Evolutionary conservation across 1,140 invertebrate genomes (phyloP).

Genomic region (Leguminivora glycinivorella): DNA sequence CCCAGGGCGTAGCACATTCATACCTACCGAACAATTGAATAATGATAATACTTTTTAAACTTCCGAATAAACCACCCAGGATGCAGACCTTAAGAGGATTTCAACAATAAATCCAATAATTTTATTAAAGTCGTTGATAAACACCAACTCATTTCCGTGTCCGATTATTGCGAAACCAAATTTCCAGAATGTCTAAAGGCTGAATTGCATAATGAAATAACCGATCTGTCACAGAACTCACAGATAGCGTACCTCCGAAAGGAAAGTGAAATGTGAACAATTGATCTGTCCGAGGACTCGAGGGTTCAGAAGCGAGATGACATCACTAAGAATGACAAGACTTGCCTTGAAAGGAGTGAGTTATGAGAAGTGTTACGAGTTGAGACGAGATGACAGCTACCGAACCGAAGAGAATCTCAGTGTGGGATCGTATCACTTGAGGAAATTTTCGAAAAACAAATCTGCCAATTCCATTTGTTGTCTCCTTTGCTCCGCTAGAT

Average conservation of each 20-base stretch:
- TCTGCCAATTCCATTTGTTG: too few species aligned
- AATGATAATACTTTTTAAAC: neutral
- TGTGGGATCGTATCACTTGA: too few species aligned
- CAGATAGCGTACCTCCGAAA: conserved; percentile 9
- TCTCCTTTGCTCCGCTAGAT: too few species aligned
- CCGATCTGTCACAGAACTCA: conserved; percentile 20
- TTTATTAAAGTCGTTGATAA: conserved; percentile 27
- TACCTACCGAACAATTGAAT: too few species aligned
- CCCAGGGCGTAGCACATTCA: neutral
- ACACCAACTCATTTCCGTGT: conserved; percentile 11
- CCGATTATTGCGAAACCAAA: conserved; percentile 15
- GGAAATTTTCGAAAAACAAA: too few species aligned
- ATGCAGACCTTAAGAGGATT: neutral
- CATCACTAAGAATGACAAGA: neutral
- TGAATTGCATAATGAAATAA: conserved; percentile 7
- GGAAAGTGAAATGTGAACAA: neutral
- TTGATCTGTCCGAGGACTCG: neutral
- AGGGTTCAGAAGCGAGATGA: neutral
- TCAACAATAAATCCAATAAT: conserved; percentile 21
- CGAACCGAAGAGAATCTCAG: too few species aligned
- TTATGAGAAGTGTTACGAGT: too few species aligned
- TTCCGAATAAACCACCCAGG: neutral
- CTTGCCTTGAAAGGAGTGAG: too few species aligned
- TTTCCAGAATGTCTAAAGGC: neutral
- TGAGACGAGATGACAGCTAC: too few species aligned